A percentile compares a stretch with the other conserved stretches of the same genome.
Conservation (phyloP, 1,140 invertebrate genomes). For the Neodiprion virginianus region DNA sequence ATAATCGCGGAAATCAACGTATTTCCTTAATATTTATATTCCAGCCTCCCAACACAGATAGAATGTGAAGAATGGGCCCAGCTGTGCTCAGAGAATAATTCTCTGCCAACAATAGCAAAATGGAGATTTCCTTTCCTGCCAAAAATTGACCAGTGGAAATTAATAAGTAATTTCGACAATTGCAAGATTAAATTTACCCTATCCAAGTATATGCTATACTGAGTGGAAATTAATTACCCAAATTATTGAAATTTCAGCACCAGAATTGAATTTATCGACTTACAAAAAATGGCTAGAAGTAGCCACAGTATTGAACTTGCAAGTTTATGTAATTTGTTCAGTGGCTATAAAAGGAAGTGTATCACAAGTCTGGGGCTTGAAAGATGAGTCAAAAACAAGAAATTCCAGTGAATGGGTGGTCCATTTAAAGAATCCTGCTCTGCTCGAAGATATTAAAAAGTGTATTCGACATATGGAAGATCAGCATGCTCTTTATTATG, state of each 20-base stretch:
- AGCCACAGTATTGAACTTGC: conserved; percentile 46
- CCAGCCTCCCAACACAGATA: conserved; percentile 42
- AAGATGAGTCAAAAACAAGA: conserved; percentile 15
- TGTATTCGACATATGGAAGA: conserved; percentile 51
- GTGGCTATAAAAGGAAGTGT: conserved; percentile 52
- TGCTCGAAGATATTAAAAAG: conserved; percentile 51
- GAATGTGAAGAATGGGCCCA: conserved; percentile 53
- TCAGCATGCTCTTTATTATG: conserved; percentile 44
- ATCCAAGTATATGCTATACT: background rate
- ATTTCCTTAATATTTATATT: conserved; percentile 28
- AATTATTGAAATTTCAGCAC: conserved; percentile 35
- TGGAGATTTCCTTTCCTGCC: conserved; percentile 55
- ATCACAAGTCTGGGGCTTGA: conserved; percentile 32
- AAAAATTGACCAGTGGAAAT: conserved; percentile 43
- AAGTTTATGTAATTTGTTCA: conserved; percentile 53
- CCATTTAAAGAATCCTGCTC: conserved; percentile 38
- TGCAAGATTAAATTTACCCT: background rate
- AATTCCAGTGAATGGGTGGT: conserved; percentile 41
- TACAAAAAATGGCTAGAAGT: conserved; percentile 57
- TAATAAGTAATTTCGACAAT: conserved; percentile 41
- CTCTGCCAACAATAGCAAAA: conserved; percentile 51
- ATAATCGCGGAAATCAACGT: conserved; percentile 19
- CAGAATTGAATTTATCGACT: conserved; percentile 57
- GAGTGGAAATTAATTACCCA: background rate
- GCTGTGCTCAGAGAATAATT: conserved; percentile 42